Conservation (phyloP, 1,140 invertebrate genomes). For the Plutomurus gul region DNA sequence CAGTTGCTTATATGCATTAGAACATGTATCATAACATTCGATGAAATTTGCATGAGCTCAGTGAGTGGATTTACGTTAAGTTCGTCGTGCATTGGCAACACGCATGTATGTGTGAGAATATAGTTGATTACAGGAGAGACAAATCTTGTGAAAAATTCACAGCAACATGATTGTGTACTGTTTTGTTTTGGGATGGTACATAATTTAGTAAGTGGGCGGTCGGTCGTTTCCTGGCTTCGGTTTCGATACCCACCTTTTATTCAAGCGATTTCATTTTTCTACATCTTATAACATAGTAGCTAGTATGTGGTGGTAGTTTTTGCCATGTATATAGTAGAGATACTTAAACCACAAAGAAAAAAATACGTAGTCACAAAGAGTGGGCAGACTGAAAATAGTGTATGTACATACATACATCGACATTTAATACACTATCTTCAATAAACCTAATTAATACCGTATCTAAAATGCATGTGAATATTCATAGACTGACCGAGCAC, state of each 20-base stretch:
- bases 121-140: neutral
- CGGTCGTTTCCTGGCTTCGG: neutral
- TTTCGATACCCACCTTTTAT: too few species aligned
- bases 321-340: too few species aligned
- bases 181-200: neutral
- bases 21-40: neutral
- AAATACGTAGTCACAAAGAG: neutral
- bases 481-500: too few species aligned
- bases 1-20: neutral
- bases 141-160: conserved; percentile 24
- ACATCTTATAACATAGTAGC: too few species aligned
- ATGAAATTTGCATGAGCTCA: neutral
- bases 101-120: conserved; percentile 3
- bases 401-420: neutral
- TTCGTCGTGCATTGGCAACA: neutral
- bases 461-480: conserved; percentile 9
- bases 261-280: too few species aligned
- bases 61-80: neutral
- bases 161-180: conserved; percentile 6
- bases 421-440: neutral
- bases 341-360: too few species aligned
- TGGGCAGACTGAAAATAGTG: neutral
- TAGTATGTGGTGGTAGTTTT: too few species aligned
- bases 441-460: conserved; percentile 4
- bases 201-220: conserved; percentile 1